Percentiles rank a stretch among this genome's conserved stretches.
These are phyloP conservation scores for Podarcis muralis DNA, from an alignment of 2,113 vertebrate species.

Conservation along the genomic window DNA sequence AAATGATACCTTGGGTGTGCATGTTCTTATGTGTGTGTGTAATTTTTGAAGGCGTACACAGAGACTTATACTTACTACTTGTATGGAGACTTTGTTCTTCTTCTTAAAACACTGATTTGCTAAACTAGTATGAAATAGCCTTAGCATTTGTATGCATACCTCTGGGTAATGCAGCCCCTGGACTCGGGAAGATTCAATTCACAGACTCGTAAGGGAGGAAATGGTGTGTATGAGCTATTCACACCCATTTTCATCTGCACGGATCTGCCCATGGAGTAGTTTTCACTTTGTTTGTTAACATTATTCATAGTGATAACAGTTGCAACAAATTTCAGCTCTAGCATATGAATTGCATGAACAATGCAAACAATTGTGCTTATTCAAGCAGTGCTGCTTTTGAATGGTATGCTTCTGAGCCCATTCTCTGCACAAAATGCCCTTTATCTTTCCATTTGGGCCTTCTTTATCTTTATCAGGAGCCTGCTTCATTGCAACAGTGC, in stretches of 20 bases:
- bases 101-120: background rate
- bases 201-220: constrained; percentile 19
- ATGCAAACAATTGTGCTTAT: constrained; percentile 29
- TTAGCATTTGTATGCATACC: constrained; percentile 5
- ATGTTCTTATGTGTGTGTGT: too few species aligned
- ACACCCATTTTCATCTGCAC: constrained; percentile 10
- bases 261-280: background rate
- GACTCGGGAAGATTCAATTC: constrained; percentile 12
- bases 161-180: background rate
- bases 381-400: constrained; percentile 19
- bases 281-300: constrained; percentile 20
- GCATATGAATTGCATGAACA: constrained; percentile 23
- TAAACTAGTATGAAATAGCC: background rate
- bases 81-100: background rate
- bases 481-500: background rate
- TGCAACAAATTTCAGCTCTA: constrained; percentile 21
- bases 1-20: too few species aligned
- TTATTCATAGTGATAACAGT: constrained; percentile 31
- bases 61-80: background rate
- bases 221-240: constrained; percentile 19
- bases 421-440: background rate
- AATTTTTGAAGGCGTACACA: too few species aligned
- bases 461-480: background rate
- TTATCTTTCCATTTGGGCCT: background rate
- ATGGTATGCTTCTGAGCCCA: background rate